phyloP scores from a whole-genome alignment of 2,888 invertebrate species.

The Ormyrus labotus region DNA sequence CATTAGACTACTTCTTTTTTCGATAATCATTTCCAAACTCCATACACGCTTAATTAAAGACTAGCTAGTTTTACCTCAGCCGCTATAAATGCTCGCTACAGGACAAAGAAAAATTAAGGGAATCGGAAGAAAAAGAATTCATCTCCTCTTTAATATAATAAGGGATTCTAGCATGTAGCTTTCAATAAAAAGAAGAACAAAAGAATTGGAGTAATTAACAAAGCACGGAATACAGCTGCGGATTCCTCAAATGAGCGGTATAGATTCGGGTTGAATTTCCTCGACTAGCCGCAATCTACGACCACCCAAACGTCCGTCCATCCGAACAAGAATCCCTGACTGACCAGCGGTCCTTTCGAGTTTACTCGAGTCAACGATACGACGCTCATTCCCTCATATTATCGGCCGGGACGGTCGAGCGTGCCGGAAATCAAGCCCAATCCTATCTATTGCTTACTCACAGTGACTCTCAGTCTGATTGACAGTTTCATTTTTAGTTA shows the following conservation, averaged over 20 bases:
- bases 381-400: slow-evolving; percentile 64
- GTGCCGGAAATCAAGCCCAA: slow-evolving; percentile 71
- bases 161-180: too few relatives aligned
- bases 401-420: slow-evolving; percentile 64
- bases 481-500: background rate
- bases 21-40: slow-evolving; percentile 37
- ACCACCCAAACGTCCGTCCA: slow-evolving; percentile 65
- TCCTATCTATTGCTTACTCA: slow-evolving; percentile 68
- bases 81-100: too few relatives aligned
- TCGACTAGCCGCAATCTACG: slow-evolving; percentile 72
- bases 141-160: too few relatives aligned
- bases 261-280: slow-evolving; percentile 62
- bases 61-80: background rate
- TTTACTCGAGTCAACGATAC: slow-evolving; percentile 68
- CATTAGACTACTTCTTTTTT: slow-evolving; percentile 35
- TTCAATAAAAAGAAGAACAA: too few relatives aligned
- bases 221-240: too few relatives aligned
- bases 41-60: slow-evolving; percentile 41
- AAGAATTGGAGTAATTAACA: too few relatives aligned
- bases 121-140: too few relatives aligned
- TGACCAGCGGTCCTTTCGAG: slow-evolving; percentile 68
- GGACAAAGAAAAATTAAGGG: too few relatives aligned
- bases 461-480: slow-evolving; percentile 64
- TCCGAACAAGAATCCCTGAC: slow-evolving; percentile 65
- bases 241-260: slow-evolving; percentile 38